A percentile compares a stretch with the other conserved stretches of the same genome.
Evolutionary conservation across 1,140 invertebrate species (phyloP).

Genomic region (Hesperophylax magnus): DNA sequence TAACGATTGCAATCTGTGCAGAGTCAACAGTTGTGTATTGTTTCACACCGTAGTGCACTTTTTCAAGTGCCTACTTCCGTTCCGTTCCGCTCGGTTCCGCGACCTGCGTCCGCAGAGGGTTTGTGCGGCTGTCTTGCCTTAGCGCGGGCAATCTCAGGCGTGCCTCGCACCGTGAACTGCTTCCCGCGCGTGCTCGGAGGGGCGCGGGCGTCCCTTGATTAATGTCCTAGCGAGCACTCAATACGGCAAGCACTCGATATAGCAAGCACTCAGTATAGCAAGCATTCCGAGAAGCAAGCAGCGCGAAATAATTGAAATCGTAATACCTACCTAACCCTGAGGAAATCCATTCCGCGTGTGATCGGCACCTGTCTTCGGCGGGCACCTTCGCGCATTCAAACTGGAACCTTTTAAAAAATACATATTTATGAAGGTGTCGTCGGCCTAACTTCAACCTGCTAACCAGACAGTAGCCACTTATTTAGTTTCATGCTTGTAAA

Average conservation of each 20-base stretch:
- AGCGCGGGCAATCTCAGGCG: too few species aligned
- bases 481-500: too few species aligned
- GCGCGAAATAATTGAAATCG: conserved; percentile 50
- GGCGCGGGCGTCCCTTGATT: conserved; percentile 42
- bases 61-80: too few species aligned
- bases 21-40: too few species aligned
- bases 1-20: too few species aligned
- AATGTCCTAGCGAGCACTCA: not conserved
- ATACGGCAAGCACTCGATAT: not conserved
- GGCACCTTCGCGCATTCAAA: not conserved
- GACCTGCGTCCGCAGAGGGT: not conserved
- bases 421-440: too few species aligned
- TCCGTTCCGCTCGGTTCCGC: too few species aligned
- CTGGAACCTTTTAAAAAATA: too few species aligned
- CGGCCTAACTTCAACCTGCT: too few species aligned
- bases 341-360: conserved; percentile 1
- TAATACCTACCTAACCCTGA: conserved; percentile 1
- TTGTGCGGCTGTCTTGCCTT: not conserved
- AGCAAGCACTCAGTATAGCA: too few species aligned
- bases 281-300: not conserved
- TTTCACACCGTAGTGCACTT: too few species aligned
- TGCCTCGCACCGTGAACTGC: not conserved
- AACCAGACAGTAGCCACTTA: too few species aligned
- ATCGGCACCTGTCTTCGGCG: conserved; percentile 24
- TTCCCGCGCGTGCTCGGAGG: not conserved